These are phyloP conservation scores for Polypedilum pembai DNA, from an alignment of 1,140 invertebrate genomes.

Conservation along the genomic window DNA sequence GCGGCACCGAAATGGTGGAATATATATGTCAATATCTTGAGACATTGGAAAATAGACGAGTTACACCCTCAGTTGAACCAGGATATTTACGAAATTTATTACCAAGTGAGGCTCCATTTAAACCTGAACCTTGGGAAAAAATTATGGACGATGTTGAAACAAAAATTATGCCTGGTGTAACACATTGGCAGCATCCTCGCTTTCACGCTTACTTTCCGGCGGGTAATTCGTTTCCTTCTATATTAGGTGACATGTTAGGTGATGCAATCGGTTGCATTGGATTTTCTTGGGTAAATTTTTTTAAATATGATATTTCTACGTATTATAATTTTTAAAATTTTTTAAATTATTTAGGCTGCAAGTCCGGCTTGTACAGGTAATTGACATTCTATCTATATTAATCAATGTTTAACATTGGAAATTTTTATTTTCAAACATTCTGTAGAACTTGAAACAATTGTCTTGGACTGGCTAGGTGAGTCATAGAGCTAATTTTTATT, in stretches of 20 bases:
- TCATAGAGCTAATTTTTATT: slow-evolving; percentile 32
- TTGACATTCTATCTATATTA: not conserved
- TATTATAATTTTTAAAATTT: too few species aligned
- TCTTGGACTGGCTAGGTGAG: slow-evolving; percentile 94
- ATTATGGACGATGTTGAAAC: slow-evolving; percentile 92
- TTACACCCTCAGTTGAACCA: slow-evolving; percentile 84
- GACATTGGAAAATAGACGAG: slow-evolving; percentile 69
- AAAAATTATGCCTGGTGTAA: slow-evolving; percentile 97
- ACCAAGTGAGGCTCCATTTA: slow-evolving; percentile 73
- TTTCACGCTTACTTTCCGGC: slow-evolving; percentile 99
- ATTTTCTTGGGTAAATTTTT: slow-evolving; percentile 86
- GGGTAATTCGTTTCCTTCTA: slow-evolving; percentile 95
- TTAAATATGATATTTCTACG: slow-evolving; percentile 21
- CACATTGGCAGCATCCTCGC: slow-evolving; percentile 98
- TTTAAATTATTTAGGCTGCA: slow-evolving; percentile 57
- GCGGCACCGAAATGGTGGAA: slow-evolving; percentile 95
- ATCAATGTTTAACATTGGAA: not conserved
- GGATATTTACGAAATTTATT: slow-evolving; percentile 82
- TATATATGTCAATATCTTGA: slow-evolving; percentile 95
- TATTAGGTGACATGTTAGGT: slow-evolving; percentile 95
- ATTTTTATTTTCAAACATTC: not conserved
- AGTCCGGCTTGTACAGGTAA: slow-evolving; percentile 83
- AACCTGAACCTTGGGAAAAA: slow-evolving; percentile 81
- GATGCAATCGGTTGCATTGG: slow-evolving; percentile 95
- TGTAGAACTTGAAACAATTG: slow-evolving; percentile 89